Conservation (phyloP, 2,888 invertebrate genomes). For the Harpalus rufipes region DNA sequence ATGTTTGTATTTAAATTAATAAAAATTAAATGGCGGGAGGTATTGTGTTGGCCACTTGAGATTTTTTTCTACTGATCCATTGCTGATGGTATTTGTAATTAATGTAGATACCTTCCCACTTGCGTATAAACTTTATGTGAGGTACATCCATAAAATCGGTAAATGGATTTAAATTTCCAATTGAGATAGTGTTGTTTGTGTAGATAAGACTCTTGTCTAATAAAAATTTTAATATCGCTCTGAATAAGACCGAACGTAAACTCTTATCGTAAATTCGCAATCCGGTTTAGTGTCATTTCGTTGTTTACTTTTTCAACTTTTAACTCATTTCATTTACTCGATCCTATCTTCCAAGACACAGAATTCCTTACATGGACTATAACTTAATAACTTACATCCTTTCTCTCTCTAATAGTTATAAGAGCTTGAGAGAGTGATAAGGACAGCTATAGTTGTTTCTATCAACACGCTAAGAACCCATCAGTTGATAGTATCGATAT, state of each 20-base stretch:
- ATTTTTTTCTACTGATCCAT: no score
- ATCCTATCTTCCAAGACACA: neutral
- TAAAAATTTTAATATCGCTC: conserved; percentile 6
- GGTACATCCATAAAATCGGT: neutral
- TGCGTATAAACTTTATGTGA: neutral
- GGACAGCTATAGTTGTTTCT: neutral
- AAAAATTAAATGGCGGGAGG: no score
- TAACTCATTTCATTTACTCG: conserved; percentile 6
- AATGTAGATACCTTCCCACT: neutral
- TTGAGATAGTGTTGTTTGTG: conserved; percentile 5
- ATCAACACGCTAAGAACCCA: conserved; percentile 5
- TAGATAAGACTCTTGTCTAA: neutral
- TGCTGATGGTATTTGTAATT: neutral
- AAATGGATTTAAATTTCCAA: conserved; percentile 3
- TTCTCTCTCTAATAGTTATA: neutral
- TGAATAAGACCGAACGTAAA: conserved; percentile 5
- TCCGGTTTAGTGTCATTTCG: conserved; percentile 5
- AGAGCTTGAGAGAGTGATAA: neutral
- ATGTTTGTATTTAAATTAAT: no score
- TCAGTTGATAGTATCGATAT: neutral
- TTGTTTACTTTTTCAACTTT: conserved; percentile 6
- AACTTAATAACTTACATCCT: neutral
- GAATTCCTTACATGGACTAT: neutral
- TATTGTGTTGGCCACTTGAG: no score
- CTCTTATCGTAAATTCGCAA: conserved; percentile 2